Base-by-base conservation (phyloP, 2,113 vertebrate species). In the Synchiropus splendidus region DNA sequence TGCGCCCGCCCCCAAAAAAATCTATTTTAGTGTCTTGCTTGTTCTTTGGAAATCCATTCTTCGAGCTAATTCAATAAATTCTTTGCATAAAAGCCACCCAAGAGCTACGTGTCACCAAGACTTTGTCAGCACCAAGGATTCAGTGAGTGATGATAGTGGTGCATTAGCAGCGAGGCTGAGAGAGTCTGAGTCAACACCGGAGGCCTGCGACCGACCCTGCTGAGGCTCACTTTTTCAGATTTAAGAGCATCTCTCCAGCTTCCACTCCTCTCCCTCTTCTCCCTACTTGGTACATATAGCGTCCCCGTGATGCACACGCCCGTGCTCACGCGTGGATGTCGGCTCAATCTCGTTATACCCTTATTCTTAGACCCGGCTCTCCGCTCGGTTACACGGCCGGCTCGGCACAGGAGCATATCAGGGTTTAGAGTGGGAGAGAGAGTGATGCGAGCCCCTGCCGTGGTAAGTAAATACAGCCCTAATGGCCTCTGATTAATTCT, bases 401-500 rank as follows among this genome's bases (percentile, higher is more conserved):
- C 37, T 45, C 48, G 46, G 54, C 64, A 56, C 50, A 49, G 46
- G 51, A 61, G 69, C 73, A 69, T 65, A 59, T 61, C 64, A 69
- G 55, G 54, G 61, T 66, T 70, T 48, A 34, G 55, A 65, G 13
- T n/a, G 13, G 13, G 58, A 48, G 58, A 54, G 61, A 64, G 50
- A 60, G 67, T 60, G 66, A 74, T 63, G 68, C 42, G 69, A 81
- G 74, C 73, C 71, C 80, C 75, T 64, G 78, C 78, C 58, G 75
- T 40, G 78, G 68, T 71, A 75, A 81, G 78, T 85, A 86, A 88
- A 88, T 86, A 86, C 81, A 78, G 87, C 87, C 89, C 89, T 97
- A 98, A 98, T 97, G 91, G 91, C 92, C 89, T 91, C 92, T 96
- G 92, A 98, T 97, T 96, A 95, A 91, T 93, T 92, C 90, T 89